Percentiles rank a stretch among this genome's conserved stretches.
Evolutionary conservation across 2,888 invertebrate species (phyloP).

Genomic region (Eutolmus rufibarbis): DNA sequence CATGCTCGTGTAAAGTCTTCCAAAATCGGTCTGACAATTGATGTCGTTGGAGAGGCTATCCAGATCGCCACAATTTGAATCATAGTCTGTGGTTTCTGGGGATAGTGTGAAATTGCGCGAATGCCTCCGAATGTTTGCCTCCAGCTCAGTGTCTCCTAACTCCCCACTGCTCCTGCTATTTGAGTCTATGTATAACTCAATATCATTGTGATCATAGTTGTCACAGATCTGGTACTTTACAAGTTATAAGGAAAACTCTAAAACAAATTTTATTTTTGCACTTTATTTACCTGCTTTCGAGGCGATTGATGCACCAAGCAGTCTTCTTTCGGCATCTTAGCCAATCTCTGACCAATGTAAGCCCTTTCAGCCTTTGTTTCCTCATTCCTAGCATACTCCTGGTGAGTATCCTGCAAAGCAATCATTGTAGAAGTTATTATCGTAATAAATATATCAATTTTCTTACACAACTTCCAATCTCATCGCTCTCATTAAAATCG

Average conservation of each 20-base stretch:
- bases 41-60: slow-evolving; percentile 70
- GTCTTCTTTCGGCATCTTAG: slow-evolving; percentile 61
- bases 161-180: slow-evolving; percentile 62
- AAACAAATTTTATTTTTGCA: neutral
- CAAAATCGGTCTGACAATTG: slow-evolving; percentile 66
- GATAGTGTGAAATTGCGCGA: slow-evolving; percentile 88
- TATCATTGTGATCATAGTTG: slow-evolving; percentile 60
- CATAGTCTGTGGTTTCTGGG: slow-evolving; percentile 93
- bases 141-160: slow-evolving; percentile 57
- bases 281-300: slow-evolving; percentile 54
- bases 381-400: slow-evolving; percentile 52
- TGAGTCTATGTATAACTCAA: slow-evolving; percentile 62
- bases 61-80: slow-evolving; percentile 84
- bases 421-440: neutral
- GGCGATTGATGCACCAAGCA: slow-evolving; percentile 60
- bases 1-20: slow-evolving; percentile 78
- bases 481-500: slow-evolving; percentile 60
- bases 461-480: slow-evolving; percentile 58
- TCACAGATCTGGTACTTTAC: slow-evolving; percentile 50
- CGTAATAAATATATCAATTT: slow-evolving; percentile 41
- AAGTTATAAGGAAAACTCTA: slow-evolving; percentile 27
- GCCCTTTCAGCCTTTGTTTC: slow-evolving; percentile 58
- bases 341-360: slow-evolving; percentile 62
- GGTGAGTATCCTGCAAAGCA: slow-evolving; percentile 53
- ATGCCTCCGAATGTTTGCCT: slow-evolving; percentile 61